phyloP scores from a whole-genome alignment of 2,888 invertebrate species.

The Tipula lateralis region DNA sequence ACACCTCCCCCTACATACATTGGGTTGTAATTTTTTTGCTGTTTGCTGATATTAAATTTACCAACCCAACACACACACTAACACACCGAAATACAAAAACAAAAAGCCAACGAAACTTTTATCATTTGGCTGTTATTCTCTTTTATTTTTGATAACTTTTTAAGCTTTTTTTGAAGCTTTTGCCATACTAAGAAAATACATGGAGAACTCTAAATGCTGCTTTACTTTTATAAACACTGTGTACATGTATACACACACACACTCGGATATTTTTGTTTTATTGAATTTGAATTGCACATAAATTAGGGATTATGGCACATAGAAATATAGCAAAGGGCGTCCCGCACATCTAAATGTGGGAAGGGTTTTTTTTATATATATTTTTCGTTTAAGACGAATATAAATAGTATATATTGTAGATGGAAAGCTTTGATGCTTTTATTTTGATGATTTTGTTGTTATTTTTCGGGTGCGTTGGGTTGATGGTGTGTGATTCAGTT shows the following conservation, averaged over 20 bases:
- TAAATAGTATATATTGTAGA: background rate
- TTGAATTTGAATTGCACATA: slow-evolving; percentile 19
- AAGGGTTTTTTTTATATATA: background rate
- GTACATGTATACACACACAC: background rate
- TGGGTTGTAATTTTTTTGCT: background rate
- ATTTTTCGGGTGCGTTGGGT: no score
- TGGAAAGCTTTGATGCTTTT: background rate
- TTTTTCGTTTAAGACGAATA: background rate
- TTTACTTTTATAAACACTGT: no score
- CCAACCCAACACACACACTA: background rate
- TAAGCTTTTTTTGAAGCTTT: slow-evolving; percentile 4
- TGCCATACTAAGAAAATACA: background rate
- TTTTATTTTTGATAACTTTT: slow-evolving; percentile 9
- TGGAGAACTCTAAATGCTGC: background rate
- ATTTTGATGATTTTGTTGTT: background rate
- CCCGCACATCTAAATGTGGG: background rate
- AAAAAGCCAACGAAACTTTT: background rate
- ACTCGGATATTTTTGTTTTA: background rate
- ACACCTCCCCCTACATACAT: no score
- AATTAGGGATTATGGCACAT: background rate
- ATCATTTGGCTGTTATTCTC: background rate
- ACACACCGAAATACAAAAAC: background rate
- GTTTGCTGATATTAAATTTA: background rate
- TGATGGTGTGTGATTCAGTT: background rate
- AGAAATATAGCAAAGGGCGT: background rate